These are phyloP conservation scores for Palythoa grandis DNA, from an alignment of 92 coral and sea anemone genomes.

Conservation along the genomic window DNA sequence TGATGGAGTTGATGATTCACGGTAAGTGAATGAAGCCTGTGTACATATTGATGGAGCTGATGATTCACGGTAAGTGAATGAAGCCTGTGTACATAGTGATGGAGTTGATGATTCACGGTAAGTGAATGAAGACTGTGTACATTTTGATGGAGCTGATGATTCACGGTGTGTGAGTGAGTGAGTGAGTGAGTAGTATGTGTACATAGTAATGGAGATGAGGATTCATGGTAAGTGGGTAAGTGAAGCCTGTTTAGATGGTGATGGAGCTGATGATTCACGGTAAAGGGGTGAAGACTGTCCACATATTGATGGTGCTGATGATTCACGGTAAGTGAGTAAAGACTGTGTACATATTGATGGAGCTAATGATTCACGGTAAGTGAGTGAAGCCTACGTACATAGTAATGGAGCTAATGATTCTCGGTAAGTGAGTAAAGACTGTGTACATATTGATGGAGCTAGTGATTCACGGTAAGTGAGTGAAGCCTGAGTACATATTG, in stretches of 20 bases:
- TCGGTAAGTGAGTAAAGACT: constrained; percentile 13
- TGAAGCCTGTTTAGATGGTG: not conserved
- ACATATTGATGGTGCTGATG: no score
- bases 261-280: constrained; percentile 54
- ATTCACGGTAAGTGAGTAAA: constrained; percentile 9
- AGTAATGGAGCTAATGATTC: not conserved
- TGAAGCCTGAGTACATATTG: constrained; percentile 71
- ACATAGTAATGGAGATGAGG: constrained; percentile 71
- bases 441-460: constrained; percentile 82
- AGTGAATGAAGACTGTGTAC: constrained; percentile 36
- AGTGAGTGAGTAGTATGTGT: constrained; percentile 47
- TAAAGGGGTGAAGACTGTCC: no score
- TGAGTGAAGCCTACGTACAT: not conserved
- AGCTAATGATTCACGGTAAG: constrained; percentile 79
- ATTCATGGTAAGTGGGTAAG: not conserved
- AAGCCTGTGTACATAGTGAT: constrained; percentile 75
- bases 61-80: constrained; percentile 68
- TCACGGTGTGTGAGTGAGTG: not conserved
- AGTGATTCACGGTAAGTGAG: constrained; percentile 72
- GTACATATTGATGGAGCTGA: constrained; percentile 77
- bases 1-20: constrained; percentile 83
- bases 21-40: constrained; percentile 66
- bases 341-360: constrained; percentile 76
- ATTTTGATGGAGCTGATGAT: not conserved
- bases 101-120: constrained; percentile 86